Conservation (phyloP, 1,140 invertebrate species). For the Phocides pigmalion region DNA sequence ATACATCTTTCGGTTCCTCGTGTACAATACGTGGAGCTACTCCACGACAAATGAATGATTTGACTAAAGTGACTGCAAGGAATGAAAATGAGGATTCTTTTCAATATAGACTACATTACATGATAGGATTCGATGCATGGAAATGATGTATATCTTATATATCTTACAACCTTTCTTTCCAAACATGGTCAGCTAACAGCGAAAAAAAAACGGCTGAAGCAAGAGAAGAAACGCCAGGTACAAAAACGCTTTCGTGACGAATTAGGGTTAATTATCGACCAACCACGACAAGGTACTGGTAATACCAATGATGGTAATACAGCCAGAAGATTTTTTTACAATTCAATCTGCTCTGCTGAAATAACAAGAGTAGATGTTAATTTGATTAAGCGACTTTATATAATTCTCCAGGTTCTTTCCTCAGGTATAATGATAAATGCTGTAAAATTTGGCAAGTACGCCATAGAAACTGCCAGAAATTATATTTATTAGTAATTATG, state of each 20-base stretch:
- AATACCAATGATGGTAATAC: constrained; percentile 41
- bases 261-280: constrained; percentile 32
- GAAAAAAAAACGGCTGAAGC: constrained; percentile 31
- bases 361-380: constrained; percentile 41
- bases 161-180: constrained; percentile 37
- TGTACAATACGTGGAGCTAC: constrained; percentile 34
- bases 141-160: too few relatives aligned
- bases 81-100: constrained; percentile 25
- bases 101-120: constrained; percentile 38
- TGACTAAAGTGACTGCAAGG: constrained; percentile 7
- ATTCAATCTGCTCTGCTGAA: constrained; percentile 32
- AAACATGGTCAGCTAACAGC: constrained; percentile 35
- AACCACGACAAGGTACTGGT: constrained; percentile 32
- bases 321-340: constrained; percentile 37
- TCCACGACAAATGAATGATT: constrained; percentile 24
- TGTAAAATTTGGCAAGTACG: not conserved
- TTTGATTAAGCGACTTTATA: constrained; percentile 22
- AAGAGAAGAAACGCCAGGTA: constrained; percentile 32
- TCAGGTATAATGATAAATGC: constrained; percentile 26
- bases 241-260: constrained; percentile 31
- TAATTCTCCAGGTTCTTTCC: constrained; percentile 34
- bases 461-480: not conserved
- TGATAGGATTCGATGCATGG: constrained; percentile 39
- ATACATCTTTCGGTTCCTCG: constrained; percentile 31
- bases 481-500: not conserved